Evolutionary conservation across 2,113 vertebrate species (phyloP).

Genomic region (Trichechus manatus): DNA sequence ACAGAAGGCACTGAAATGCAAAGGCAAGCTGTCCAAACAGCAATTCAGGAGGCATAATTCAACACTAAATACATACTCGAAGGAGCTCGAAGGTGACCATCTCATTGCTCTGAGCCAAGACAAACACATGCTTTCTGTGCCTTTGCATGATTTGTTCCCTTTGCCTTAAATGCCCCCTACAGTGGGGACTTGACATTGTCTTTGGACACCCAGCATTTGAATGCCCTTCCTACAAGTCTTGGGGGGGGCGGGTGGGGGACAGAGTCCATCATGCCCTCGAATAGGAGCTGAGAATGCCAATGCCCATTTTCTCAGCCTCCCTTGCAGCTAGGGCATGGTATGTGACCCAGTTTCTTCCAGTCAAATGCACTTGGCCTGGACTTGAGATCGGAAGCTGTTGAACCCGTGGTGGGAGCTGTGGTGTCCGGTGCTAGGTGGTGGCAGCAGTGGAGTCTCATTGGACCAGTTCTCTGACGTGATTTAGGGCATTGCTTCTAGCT

Average conservation of each 20-base stretch:
- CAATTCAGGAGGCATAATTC: conserved; percentile 29
- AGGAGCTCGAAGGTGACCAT: not conserved
- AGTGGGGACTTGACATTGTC: not conserved
- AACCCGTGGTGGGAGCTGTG: not conserved
- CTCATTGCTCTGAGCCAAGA: not conserved
- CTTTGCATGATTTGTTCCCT: not conserved
- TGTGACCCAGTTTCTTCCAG: not conserved
- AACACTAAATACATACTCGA: conserved; percentile 45
- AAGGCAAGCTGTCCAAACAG: conserved; percentile 67
- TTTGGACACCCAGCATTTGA: not conserved
- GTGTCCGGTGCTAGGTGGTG: not conserved
- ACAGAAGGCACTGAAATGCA: conserved; percentile 51
- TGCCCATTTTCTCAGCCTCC: not conserved
- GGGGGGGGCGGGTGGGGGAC: not conserved
- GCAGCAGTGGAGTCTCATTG: not conserved
- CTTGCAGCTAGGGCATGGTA: not conserved
- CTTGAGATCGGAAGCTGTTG: not conserved
- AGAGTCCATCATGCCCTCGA: not conserved
- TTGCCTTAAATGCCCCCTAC: not conserved
- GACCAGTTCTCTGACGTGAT: not conserved
- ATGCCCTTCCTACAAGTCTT: not conserved
- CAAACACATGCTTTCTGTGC: not conserved
- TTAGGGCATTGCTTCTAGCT: not conserved
- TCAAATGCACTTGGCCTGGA: not conserved
- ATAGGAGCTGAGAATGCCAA: not conserved